Evolutionary conservation across 2,113 vertebrate species (phyloP), one percentile per base, ranked within the genome.

Genomic region (Stegastes partitus): DNA sequence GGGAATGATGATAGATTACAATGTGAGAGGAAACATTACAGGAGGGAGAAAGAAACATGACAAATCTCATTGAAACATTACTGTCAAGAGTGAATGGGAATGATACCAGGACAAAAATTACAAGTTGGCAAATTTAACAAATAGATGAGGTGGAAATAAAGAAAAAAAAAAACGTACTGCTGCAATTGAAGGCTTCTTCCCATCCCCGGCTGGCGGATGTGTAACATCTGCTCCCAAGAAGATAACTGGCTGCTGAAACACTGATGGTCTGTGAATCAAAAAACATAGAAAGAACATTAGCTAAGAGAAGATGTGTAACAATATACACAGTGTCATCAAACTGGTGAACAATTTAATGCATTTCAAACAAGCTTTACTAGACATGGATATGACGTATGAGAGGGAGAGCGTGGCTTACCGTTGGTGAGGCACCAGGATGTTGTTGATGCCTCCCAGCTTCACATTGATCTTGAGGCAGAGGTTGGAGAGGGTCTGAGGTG

Each of bases 401-500:
- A 50, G 5, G 2, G 3, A 1, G n/a, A 25, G 25, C 1, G 1
- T 4, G 26, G 23, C 95, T 96, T 88, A 98, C 98, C 98, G 94
- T 93, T 99, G 98, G 92, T 99, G 98, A 92, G 98, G 98, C 81
- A 99, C 97, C 91, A 99, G 95, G 92, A 99, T 99, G 94, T 99
- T 99, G 95, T 99, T 99, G 93, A 99, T 99, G 88, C 98, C 98
- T 87, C 98, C 98, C 59, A 99, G 95, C 92, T 99, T 99, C 91
- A 99, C 98, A 2, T 99, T 99, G 92, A 99, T 99, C 95, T 99
- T 99, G 93, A 99, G 97, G 96, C 98, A 99, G 96, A 99, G 95
- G 93, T 99, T 99, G 93, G 98, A 99, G 49, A 99, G 97, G 58
- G 98, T 99, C 93, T 99, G 98, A 76, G 98, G 98, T 42, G 98